A percentile compares a stretch with the other conserved stretches of the same genome.
Evolutionary conservation across 2,113 vertebrate genomes (phyloP).

Genomic region (Cyprinus carpio): DNA sequence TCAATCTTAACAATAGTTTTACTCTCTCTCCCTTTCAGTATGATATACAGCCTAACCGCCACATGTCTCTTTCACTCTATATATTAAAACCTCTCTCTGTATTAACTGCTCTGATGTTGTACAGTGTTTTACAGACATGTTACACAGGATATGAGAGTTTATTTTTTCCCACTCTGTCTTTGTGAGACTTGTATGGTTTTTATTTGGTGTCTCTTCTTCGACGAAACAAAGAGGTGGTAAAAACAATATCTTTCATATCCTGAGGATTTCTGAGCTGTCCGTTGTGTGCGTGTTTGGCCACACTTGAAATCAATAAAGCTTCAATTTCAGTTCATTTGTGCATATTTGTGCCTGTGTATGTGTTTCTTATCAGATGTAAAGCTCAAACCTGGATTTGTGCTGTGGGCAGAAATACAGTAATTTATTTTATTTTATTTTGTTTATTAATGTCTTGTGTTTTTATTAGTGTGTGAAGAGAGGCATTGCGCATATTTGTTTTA

Average conservation of each 20-base stretch:
- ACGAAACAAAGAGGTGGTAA: conserved; percentile 57
- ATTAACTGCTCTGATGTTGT: conserved; percentile 47
- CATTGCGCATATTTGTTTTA: background rate
- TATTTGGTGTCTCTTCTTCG: conserved; percentile 57
- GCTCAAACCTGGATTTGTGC: background rate
- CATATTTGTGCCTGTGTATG: background rate
- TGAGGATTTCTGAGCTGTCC: conserved; percentile 2
- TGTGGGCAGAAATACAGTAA: background rate
- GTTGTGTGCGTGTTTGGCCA: background rate
- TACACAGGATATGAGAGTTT: conserved; percentile 21
- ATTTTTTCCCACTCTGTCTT: conserved; percentile 41
- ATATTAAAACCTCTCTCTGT: conserved; percentile 39
- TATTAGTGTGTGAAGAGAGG: background rate
- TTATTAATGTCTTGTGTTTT: background rate
- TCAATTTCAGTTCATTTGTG: background rate
- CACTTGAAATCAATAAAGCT: background rate
- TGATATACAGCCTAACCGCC: conserved; percentile 46
- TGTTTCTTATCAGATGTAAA: background rate
- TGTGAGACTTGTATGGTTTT: conserved; percentile 38
- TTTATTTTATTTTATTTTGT: background rate
- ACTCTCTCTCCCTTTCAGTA: conserved; percentile 50
- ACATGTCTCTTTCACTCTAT: conserved; percentile 47
- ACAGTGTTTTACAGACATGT: conserved; percentile 25
- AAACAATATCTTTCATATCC: background rate
- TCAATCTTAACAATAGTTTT: conserved; percentile 59